These are phyloP conservation scores for Cnemophilus loriae DNA, from an alignment of 2,113 vertebrate species.

Conservation along the genomic window DNA sequence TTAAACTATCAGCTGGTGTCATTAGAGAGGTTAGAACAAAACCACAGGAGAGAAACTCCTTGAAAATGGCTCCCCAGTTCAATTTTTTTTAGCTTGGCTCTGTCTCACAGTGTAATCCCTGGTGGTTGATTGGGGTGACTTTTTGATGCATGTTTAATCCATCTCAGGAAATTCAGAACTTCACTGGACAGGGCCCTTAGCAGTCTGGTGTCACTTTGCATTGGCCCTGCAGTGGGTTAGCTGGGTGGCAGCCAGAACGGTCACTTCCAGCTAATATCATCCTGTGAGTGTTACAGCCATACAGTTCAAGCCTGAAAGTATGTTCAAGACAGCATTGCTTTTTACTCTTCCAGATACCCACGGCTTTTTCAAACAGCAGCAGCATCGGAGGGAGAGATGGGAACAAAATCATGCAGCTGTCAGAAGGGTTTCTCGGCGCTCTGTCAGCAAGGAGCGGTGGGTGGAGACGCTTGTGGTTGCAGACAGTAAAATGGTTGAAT, in stretches of 20 bases:
- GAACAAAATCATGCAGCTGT: constrained; percentile 67
- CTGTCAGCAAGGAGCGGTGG: constrained; percentile 93
- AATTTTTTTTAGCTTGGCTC: neutral
- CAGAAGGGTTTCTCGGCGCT: constrained; percentile 76
- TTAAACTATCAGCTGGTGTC: neutral
- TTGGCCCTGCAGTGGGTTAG: neutral
- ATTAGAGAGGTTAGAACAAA: neutral
- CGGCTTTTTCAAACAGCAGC: constrained; percentile 66
- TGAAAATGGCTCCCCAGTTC: neutral
- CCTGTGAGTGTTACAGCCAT: neutral
- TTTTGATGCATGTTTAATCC: neutral
- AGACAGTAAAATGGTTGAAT: constrained; percentile 93
- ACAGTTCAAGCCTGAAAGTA: neutral
- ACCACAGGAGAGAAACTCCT: neutral
- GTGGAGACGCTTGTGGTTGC: constrained; percentile 97
- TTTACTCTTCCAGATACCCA: constrained; percentile 72
- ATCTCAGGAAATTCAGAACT: neutral
- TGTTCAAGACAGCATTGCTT: neutral
- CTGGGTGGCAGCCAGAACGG: neutral
- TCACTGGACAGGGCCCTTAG: neutral
- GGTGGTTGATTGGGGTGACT: neutral
- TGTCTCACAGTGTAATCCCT: neutral
- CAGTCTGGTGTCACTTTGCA: neutral
- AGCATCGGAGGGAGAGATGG: constrained; percentile 70
- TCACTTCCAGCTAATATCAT: neutral